A percentile compares a stretch with the other conserved stretches of the same genome.
Evolutionary conservation across 1,140 invertebrate species (phyloP).

Genomic region (Lepidurus couesii): DNA sequence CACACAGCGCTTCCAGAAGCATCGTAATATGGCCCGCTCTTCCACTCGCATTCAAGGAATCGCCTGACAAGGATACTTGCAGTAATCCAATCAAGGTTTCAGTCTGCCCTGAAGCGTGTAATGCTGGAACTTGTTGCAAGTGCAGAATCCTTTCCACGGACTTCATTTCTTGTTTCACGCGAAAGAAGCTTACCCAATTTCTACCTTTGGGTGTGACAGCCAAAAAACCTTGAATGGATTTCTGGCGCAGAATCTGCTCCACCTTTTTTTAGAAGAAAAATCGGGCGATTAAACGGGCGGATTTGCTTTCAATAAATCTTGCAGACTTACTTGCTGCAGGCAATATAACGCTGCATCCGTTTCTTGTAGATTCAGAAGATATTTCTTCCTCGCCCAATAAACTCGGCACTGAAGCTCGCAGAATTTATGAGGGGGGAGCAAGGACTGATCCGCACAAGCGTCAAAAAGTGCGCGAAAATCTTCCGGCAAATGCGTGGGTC

Average conservation of each 20-base stretch:
- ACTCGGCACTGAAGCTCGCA: neutral
- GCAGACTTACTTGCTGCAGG: constrained; percentile 45
- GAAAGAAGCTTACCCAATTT: neutral
- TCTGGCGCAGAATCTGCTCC: neutral
- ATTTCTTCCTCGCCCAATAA: neutral
- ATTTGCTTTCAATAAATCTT: constrained; percentile 56
- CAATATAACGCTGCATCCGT: constrained; percentile 10
- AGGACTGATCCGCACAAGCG: neutral
- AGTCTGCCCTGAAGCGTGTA: neutral
- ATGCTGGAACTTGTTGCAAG: neutral
- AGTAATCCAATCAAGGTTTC: constrained; percentile 7
- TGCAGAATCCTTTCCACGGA: neutral
- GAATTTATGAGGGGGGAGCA: neutral
- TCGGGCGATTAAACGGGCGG: neutral
- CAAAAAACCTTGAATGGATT: neutral
- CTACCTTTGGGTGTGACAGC: neutral
- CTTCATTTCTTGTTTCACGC: constrained; percentile 17
- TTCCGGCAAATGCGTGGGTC: neutral
- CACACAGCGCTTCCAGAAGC: constrained; percentile 66
- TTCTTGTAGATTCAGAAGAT: neutral
- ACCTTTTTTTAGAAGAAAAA: neutral
- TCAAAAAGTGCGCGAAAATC: neutral
- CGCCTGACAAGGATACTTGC: constrained; percentile 46
- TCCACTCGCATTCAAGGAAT: constrained; percentile 37
- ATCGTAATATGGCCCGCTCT: constrained; percentile 53